Evolutionary conservation across 2,797 vertebrate species (phyloP).

Genomic region (Scleropages formosus): DNA sequence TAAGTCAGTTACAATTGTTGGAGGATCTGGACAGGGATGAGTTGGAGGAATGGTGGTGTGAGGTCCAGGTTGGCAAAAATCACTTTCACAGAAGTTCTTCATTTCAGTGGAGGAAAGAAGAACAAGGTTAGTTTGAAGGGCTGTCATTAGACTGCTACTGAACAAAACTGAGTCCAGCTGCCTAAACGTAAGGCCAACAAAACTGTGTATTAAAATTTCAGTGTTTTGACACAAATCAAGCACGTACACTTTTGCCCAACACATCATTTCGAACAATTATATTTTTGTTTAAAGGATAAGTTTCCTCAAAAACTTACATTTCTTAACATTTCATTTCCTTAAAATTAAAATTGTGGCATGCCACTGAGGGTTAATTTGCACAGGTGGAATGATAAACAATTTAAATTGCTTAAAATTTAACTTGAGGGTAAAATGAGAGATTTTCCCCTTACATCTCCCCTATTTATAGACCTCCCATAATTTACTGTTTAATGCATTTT

Average conservation of each 20-base stretch:
- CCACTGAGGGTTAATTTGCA: too few relatives aligned
- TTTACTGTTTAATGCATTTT: too few relatives aligned
- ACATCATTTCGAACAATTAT: not conserved
- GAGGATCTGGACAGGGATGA: not conserved
- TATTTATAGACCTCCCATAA: too few relatives aligned
- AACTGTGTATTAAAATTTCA: not conserved
- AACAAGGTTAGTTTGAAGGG: not conserved
- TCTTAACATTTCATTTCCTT: too few relatives aligned
- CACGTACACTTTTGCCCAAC: not conserved
- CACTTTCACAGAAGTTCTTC: not conserved
- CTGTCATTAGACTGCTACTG: not conserved
- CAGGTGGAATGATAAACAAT: not conserved
- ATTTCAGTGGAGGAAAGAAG: not conserved
- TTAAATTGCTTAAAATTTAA: not conserved
- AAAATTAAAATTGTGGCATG: too few relatives aligned
- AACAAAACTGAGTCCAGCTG: not conserved
- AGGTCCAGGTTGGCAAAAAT: conserved; percentile 18
- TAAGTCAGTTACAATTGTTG: not conserved
- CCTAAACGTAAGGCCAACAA: too few relatives aligned
- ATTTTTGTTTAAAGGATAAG: too few relatives aligned
- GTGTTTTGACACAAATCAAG: not conserved
- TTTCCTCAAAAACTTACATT: too few relatives aligned
- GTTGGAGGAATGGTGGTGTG: conserved; percentile 26
- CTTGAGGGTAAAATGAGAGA: too few relatives aligned
- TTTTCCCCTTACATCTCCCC: too few relatives aligned